Evolutionary conservation across 2,797 vertebrate genomes (phyloP).

Genomic region (Leptatherina wallacei): DNA sequence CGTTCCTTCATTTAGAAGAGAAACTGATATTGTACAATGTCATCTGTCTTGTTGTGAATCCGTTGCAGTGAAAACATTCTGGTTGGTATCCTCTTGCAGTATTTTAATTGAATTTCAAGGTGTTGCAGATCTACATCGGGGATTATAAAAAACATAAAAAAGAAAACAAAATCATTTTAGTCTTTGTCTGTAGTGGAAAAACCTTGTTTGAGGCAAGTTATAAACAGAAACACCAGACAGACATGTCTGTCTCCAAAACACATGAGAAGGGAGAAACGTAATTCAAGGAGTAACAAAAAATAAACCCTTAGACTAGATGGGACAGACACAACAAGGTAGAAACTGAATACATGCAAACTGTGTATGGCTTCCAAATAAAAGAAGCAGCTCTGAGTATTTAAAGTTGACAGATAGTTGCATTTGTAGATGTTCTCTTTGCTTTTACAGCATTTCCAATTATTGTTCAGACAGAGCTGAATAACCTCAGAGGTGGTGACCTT

Average conservation of each 20-base stretch:
- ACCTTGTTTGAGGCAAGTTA: not conserved
- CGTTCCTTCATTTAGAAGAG: slow-evolving; percentile 1
- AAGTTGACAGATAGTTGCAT: slow-evolving; percentile 2
- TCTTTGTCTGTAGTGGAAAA: not conserved
- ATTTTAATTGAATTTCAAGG: slow-evolving; percentile 35
- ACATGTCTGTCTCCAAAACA: not conserved
- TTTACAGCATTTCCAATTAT: slow-evolving; percentile 52
- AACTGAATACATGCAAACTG: not conserved
- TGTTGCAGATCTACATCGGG: slow-evolving; percentile 20
- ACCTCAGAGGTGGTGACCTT: slow-evolving; percentile 45
- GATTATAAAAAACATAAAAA: slow-evolving; percentile 22
- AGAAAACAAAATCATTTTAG: slow-evolving; percentile 5
- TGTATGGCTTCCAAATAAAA: not conserved
- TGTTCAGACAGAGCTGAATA: slow-evolving; percentile 52
- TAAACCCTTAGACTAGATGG: not conserved
- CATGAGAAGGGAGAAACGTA: not conserved
- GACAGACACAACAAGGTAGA: not conserved
- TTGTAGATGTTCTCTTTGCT: slow-evolving; percentile 14
- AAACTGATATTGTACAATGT: slow-evolving; percentile 15
- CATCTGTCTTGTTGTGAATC: slow-evolving; percentile 14
- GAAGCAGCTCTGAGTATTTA: not conserved
- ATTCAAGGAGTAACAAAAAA: not conserved
- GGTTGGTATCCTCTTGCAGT: slow-evolving; percentile 4
- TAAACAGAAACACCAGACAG: slow-evolving; percentile 12
- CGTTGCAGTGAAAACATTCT: slow-evolving; percentile 11